Base-by-base conservation (phyloP, 1,140 invertebrate genomes). In the Euura lappo region DNA sequence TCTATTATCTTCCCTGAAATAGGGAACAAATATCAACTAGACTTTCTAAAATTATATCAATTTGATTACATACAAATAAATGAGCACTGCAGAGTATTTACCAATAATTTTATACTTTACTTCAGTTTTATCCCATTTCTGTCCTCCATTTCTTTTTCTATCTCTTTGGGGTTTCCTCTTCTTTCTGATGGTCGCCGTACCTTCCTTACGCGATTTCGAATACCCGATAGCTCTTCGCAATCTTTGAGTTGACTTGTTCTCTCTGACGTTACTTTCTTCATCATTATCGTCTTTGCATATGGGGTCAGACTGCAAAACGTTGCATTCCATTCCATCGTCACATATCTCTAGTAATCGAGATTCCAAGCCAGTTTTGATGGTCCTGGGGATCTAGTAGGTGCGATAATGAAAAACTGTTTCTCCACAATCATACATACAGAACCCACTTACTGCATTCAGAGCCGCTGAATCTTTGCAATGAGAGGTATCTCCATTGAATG, bases 91-190 rank as follows among this genome's bases (percentile, higher is more conserved):
- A 45, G 65, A 71, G 47, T 45, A 68, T 72, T 77, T 71, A 81
- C 81, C 82, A 65, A 84, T 72, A 11, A 85, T 73, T 60, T 77
- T 77, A 51, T 84, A 84, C 45, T 82, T 85, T n/a, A 85, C 78
- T 64, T 83, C 82, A 45, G 84, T 79, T 45, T 74, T 83, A 5
- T 83, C 78, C 67, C 72, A 69, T 79, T 66, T 75, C 76, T 44
- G 68, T 73, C 28, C 28, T 28, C 28, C 74, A 60, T 8, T 11
- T 60, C 13, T 60, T 60, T 8, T 60, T 4, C 10, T 2, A 8
- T 44, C 28, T 69, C 13, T 45, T 69, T 45, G 28, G 4, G 28
- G 13, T 69, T 69, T 69, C 2, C 4, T 11, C 3, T 13, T 44
- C 5, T 60, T 3, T 60, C 2, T 5, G 6, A n/a, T 11, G 13